Evolutionary conservation across 2,888 invertebrate genomes (phyloP).

Genomic region (Caenorhabditis sulstoni): DNA sequence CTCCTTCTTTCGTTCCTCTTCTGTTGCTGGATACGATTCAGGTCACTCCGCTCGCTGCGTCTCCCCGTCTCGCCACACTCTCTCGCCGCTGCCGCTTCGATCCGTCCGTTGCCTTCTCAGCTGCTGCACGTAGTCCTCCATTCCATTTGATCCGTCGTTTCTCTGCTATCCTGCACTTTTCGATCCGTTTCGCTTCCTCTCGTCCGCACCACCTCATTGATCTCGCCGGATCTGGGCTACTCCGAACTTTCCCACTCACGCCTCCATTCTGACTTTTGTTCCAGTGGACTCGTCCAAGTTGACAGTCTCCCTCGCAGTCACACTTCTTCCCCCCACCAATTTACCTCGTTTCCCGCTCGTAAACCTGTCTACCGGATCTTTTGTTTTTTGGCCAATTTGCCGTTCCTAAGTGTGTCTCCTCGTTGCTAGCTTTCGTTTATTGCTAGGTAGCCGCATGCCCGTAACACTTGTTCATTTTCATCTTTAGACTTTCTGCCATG

Average conservation of each 20-base stretch:
- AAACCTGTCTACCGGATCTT: conserved; percentile 21
- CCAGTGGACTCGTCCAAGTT: no score
- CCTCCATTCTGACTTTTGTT: neutral
- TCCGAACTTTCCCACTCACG: neutral
- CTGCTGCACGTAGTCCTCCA: conserved; percentile 46
- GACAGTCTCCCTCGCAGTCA: no score
- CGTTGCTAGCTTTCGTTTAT: neutral
- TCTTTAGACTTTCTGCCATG: no score
- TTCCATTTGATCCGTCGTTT: conserved; percentile 1
- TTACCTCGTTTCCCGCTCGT: conserved; percentile 2
- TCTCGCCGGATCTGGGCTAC: neutral
- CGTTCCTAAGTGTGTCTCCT: conserved; percentile 18
- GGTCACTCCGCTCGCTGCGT: conserved; percentile 52
- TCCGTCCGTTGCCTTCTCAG: conserved; percentile 52
- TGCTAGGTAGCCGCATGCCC: neutral
- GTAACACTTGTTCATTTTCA: no score
- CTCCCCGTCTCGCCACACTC: conserved; percentile 8
- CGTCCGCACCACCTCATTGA: no score
- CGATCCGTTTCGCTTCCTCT: neutral
- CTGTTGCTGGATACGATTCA: conserved; percentile 47
- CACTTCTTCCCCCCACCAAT: conserved; percentile 12
- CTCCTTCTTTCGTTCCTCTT: conserved; percentile 24
- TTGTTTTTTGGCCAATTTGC: conserved; percentile 27
- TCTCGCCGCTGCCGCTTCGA: conserved; percentile 19
- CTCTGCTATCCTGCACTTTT: conserved; percentile 35